These are phyloP conservation scores for Rotaria sp. DNA, from an alignment of 2,888 invertebrate species.

Conservation along the genomic window DNA sequence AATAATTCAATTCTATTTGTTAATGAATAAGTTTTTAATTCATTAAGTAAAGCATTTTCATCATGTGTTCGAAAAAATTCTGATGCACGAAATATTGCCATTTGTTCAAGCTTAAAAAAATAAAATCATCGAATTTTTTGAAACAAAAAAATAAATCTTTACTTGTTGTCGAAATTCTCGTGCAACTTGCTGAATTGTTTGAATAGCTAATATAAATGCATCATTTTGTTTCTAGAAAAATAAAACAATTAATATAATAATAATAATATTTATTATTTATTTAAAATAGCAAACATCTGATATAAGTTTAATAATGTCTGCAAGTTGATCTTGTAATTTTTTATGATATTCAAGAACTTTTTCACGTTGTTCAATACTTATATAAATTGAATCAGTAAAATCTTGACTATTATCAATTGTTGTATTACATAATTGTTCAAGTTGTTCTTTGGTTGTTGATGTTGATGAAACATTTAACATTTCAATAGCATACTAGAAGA, in stretches of 20 bases:
- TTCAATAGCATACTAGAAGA: conserved; percentile 66
- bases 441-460: neutral
- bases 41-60: conserved; percentile 59
- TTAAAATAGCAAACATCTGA: too few relatives aligned
- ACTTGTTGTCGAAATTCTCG: conserved; percentile 28
- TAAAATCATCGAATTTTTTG: neutral
- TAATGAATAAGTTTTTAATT: conserved; percentile 67
- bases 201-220: neutral
- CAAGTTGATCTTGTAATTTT: conserved; percentile 28
- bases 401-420: conserved; percentile 78
- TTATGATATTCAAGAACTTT: conserved; percentile 26
- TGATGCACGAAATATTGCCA: conserved; percentile 73
- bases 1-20: conserved; percentile 78
- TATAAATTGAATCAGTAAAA: conserved; percentile 98
- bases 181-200: conserved; percentile 15
- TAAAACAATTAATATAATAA: too few relatives aligned
- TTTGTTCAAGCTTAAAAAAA: conserved; percentile 67
- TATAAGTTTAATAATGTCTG: neutral
- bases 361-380: conserved; percentile 84
- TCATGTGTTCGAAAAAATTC: conserved; percentile 63
- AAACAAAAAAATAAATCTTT: neutral
- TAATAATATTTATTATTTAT: too few relatives aligned
- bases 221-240: neutral
- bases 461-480: conserved; percentile 73
- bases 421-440: conserved; percentile 23